Evolutionary conservation across 2,797 vertebrate genomes (phyloP).

Genomic region (Clarias pachynema): DNA sequence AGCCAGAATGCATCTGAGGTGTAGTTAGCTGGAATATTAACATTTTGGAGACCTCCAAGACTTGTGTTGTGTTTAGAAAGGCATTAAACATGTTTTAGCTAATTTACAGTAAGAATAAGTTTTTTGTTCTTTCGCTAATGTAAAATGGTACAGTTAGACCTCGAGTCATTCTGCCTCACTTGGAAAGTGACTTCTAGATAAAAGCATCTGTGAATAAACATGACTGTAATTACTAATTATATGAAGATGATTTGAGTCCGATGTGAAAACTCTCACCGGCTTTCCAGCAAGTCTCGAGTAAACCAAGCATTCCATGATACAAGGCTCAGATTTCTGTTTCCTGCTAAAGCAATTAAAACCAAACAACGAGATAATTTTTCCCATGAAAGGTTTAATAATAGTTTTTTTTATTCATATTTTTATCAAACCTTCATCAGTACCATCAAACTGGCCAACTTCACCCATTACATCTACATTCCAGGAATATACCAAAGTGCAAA

Average conservation of each 20-base stretch:
- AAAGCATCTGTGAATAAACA: not conserved
- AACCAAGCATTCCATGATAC: not conserved
- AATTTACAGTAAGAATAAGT: not conserved
- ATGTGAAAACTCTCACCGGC: not conserved
- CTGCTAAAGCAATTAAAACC: too few species aligned
- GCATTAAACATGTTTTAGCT: not conserved
- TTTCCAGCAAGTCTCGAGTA: not conserved
- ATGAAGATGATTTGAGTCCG: not conserved
- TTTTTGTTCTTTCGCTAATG: not conserved
- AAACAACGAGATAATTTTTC: not conserved
- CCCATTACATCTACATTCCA: constrained; percentile 47
- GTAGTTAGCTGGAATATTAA: too few species aligned
- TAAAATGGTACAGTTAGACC: not conserved
- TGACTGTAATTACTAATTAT: not conserved
- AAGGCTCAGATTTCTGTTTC: not conserved
- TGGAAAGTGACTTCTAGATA: not conserved
- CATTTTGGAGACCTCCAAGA: too few species aligned
- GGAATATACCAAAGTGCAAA: constrained; percentile 73
- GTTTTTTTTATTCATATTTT: constrained; percentile 46
- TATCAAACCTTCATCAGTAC: constrained; percentile 63
- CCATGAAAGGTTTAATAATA: constrained; percentile 65
- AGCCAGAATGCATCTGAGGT: too few species aligned
- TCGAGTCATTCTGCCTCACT: not conserved
- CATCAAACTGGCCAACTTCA: constrained; percentile 45
- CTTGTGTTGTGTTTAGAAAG: too few species aligned